These are phyloP conservation scores for Eupristina koningsbergeri DNA, from an alignment of 1,140 invertebrate genomes.

Conservation along the genomic window DNA sequence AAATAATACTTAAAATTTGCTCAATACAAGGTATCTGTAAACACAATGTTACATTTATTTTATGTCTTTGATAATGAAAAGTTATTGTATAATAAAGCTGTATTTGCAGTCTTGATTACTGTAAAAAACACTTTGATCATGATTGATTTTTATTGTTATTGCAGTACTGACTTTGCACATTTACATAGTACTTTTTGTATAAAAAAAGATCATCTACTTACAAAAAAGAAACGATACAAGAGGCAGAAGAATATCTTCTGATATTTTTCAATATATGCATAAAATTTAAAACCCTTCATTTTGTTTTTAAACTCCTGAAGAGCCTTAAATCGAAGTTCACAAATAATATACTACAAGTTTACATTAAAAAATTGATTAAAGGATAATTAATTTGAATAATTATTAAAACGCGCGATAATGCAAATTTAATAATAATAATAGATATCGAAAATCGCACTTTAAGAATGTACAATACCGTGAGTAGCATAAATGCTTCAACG, in stretches of 20 bases:
- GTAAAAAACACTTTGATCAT: conserved; percentile 53
- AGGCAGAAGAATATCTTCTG: conserved; percentile 47
- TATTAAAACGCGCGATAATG: conserved; percentile 43
- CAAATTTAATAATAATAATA: conserved; percentile 39
- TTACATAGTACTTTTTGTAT: conserved; percentile 48
- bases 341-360: conserved; percentile 44
- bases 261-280: conserved; percentile 31
- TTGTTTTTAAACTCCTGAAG: conserved; percentile 31
- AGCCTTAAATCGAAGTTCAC: conserved; percentile 41
- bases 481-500: conserved; percentile 48
- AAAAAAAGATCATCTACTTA: conserved; percentile 51
- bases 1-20: conserved; percentile 36
- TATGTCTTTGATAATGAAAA: conserved; percentile 62
- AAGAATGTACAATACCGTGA: conserved; percentile 59
- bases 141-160: conserved; percentile 49
- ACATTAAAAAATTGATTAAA: conserved; percentile 40
- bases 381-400: conserved; percentile 35
- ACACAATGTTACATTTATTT: conserved; percentile 59
- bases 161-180: conserved; percentile 45
- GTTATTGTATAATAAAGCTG: conserved; percentile 64
- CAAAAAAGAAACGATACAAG: conserved; percentile 45
- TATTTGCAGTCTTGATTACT: conserved; percentile 62
- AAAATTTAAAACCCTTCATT: conserved; percentile 45
- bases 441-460: conserved; percentile 55
- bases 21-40: conserved; percentile 54